These are phyloP conservation scores for Acestrorhynchus altus DNA, from an alignment of 2,797 vertebrate genomes.

Conservation along the genomic window DNA sequence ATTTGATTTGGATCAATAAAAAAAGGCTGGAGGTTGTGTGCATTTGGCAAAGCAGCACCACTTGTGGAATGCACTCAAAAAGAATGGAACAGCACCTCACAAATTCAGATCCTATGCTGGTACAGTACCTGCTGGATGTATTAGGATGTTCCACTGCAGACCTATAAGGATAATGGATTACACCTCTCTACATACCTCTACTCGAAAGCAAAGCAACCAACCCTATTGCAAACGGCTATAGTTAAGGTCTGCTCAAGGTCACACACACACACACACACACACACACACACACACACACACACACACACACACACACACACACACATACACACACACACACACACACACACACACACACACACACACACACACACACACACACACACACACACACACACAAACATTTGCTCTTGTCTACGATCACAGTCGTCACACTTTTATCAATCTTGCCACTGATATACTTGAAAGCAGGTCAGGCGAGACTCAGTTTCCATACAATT, in stretches of 20 bases:
- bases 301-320: too few species aligned
- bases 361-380: neutral
- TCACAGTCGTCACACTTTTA: constrained; percentile 22
- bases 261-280: neutral
- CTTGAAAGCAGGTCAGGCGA: constrained; percentile 13
- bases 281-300: too few species aligned
- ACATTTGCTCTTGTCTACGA: constrained; percentile 1
- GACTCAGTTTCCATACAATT: constrained; percentile 47
- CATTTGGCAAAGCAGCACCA: too few species aligned
- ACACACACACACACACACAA: neutral
- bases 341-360: neutral
- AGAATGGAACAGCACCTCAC: too few species aligned
- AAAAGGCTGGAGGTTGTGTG: too few species aligned
- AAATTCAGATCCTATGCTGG: too few species aligned
- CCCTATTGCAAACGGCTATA: neutral
- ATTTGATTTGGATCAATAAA: too few species aligned
- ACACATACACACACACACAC: neutral
- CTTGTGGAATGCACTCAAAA: too few species aligned
- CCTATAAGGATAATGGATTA: neutral
- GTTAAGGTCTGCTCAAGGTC: neutral
- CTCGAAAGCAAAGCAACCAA: too few species aligned
- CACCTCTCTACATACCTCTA: neutral
- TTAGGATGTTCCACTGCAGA: neutral
- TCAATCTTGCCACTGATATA: constrained; percentile 34
- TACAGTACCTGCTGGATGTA: too few species aligned